Conservation (phyloP, 2,113 vertebrate species). For the Leptobrachium leishanense region DNA sequence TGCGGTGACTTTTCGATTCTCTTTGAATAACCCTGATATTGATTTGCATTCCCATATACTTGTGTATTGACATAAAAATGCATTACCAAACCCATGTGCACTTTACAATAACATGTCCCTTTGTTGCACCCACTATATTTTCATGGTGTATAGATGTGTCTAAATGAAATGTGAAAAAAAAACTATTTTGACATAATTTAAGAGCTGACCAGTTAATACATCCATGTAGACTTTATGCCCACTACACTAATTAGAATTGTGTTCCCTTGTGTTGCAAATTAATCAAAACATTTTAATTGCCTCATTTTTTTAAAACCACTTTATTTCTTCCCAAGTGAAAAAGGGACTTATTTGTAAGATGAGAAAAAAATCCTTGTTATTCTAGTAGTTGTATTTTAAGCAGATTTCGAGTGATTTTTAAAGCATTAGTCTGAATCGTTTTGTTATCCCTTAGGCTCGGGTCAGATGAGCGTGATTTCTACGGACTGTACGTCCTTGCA, state of each 20-base stretch:
- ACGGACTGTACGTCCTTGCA: too few relatives aligned
- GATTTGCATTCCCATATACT: too few relatives aligned
- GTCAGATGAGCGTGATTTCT: too few relatives aligned
- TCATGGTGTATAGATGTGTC: too few relatives aligned
- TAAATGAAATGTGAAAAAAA: slow-evolving; percentile 16
- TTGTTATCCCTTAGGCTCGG: too few relatives aligned
- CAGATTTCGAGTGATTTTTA: not conserved
- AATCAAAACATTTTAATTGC: slow-evolving; percentile 6
- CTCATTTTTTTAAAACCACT: not conserved
- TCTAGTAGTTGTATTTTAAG: not conserved
- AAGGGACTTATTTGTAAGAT: slow-evolving; percentile 45
- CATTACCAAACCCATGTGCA: too few relatives aligned
- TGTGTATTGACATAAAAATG: too few relatives aligned
- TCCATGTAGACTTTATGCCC: not conserved
- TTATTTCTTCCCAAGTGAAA: not conserved
- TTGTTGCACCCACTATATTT: too few relatives aligned
- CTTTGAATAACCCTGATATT: too few relatives aligned
- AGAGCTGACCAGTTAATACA: not conserved
- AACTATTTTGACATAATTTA: not conserved
- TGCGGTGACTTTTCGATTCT: too few relatives aligned
- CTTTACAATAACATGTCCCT: too few relatives aligned
- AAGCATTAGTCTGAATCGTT: too few relatives aligned
- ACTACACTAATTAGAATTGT: not conserved
- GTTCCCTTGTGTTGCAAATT: not conserved
- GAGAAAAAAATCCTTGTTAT: not conserved